Conservation (phyloP, 2,797 vertebrate genomes). For the Gambelia wislizenii region DNA sequence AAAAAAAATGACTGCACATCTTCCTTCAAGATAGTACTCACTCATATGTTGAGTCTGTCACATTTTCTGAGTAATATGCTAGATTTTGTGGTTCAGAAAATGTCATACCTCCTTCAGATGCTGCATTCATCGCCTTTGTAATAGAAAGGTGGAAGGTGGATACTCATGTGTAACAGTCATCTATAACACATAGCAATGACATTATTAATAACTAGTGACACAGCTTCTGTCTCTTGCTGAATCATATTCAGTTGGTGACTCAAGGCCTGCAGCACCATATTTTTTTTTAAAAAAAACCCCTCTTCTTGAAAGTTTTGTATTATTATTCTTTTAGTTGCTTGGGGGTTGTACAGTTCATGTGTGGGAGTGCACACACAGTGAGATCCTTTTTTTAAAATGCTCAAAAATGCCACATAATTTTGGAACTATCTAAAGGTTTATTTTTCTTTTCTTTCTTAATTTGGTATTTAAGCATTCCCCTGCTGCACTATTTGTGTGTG, state of each 20-base stretch:
- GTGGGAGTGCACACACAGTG: background rate
- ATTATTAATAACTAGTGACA: slow-evolving; percentile 6
- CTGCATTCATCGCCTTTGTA: background rate
- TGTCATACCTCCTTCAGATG: background rate
- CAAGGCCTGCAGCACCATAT: background rate
- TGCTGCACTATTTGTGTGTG: background rate
- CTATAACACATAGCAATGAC: background rate
- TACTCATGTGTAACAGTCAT: background rate
- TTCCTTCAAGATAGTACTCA: background rate
- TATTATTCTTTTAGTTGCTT: background rate
- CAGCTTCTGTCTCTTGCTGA: background rate
- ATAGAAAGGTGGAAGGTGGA: background rate
- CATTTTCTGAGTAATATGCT: background rate
- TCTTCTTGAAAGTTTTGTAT: background rate
- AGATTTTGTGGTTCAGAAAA: background rate
- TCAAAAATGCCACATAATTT: background rate
- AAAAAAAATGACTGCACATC: background rate
- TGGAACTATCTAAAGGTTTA: background rate
- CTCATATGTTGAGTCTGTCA: background rate
- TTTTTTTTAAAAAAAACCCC: background rate
- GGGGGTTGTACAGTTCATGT: background rate
- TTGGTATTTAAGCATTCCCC: background rate
- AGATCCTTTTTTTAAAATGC: background rate
- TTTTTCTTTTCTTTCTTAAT: background rate
- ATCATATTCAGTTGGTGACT: background rate